Evolutionary conservation across 2,113 vertebrate species (phyloP).

Genomic region (Solenodon paradoxus): DNA sequence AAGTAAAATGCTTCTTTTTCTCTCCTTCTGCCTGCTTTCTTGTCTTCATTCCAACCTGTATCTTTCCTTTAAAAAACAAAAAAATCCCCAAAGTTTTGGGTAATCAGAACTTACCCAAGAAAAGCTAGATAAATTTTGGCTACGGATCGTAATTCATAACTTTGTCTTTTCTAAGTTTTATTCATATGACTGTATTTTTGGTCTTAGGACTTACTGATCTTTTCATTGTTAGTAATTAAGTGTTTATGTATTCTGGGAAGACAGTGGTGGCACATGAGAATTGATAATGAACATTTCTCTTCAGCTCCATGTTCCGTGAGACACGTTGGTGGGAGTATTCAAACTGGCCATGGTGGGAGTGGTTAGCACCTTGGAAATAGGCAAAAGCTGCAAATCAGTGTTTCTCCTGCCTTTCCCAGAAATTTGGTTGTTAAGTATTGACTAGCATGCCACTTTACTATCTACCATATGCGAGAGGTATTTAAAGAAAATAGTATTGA

Average conservation of each 20-base stretch:
- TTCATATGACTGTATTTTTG: background rate
- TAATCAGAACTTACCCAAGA: too few relatives aligned
- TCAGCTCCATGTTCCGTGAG: background rate
- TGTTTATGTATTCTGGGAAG: background rate
- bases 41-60: too few relatives aligned
- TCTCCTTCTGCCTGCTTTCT: too few relatives aligned
- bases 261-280: background rate
- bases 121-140: background rate
- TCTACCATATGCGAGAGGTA: background rate
- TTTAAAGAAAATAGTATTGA: background rate
- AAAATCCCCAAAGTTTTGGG: background rate
- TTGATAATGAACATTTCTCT: background rate
- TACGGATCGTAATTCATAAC: background rate
- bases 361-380: background rate
- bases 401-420: background rate
- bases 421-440: slow-evolving; percentile 16
- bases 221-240: background rate
- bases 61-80: background rate
- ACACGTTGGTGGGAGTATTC: background rate
- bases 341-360: background rate
- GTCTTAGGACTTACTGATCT: background rate
- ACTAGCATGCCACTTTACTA: background rate
- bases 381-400: background rate
- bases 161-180: background rate
- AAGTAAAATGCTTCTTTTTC: too few relatives aligned